A percentile compares a stretch with the other conserved stretches of the same genome.
Evolutionary conservation across 2,797 vertebrate genomes (phyloP).

Genomic region (Chaenodraco wilsoni): DNA sequence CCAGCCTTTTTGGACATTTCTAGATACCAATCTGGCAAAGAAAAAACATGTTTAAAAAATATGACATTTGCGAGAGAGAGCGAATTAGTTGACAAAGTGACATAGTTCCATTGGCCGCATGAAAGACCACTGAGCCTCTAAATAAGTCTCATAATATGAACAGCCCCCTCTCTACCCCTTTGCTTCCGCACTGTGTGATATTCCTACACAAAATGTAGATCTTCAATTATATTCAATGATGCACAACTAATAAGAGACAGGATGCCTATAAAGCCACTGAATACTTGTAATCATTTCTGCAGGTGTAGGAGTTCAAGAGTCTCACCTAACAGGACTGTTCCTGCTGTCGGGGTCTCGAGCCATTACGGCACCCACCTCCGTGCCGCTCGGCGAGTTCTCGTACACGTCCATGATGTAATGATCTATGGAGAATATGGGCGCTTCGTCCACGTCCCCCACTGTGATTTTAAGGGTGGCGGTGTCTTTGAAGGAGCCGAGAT

Average conservation of each 20-base stretch:
- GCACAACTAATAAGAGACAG: constrained; percentile 11
- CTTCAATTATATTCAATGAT: constrained; percentile 7
- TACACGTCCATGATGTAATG: constrained; percentile 95
- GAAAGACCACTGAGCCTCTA: constrained; percentile 15
- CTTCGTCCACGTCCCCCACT: constrained; percentile 94
- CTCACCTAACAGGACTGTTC: constrained; percentile 92
- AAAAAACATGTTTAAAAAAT: constrained; percentile 4
- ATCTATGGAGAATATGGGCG: constrained; percentile 93
- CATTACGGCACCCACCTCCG: constrained; percentile 89
- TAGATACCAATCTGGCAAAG: constrained; percentile 7
- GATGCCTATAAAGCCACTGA: not conserved
- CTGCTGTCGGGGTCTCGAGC: constrained; percentile 94
- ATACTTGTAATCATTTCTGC: constrained; percentile 7
- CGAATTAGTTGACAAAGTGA: constrained; percentile 31
- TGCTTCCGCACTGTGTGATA: not conserved
- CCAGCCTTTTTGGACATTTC: not conserved
- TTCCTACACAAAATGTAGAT: not conserved
- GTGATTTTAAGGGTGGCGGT: constrained; percentile 93
- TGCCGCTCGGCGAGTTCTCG: constrained; percentile 90
- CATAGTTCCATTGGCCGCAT: constrained; percentile 18
- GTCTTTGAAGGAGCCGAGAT: constrained; percentile 96
- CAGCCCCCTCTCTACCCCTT: constrained; percentile 7
- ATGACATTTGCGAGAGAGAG: constrained; percentile 7
- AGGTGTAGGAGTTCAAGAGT: constrained; percentile 2
- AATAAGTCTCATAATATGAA: constrained; percentile 27